phyloP scores from a whole-genome alignment of 2,113 vertebrate genomes.

The Mionectes macconnelli region DNA sequence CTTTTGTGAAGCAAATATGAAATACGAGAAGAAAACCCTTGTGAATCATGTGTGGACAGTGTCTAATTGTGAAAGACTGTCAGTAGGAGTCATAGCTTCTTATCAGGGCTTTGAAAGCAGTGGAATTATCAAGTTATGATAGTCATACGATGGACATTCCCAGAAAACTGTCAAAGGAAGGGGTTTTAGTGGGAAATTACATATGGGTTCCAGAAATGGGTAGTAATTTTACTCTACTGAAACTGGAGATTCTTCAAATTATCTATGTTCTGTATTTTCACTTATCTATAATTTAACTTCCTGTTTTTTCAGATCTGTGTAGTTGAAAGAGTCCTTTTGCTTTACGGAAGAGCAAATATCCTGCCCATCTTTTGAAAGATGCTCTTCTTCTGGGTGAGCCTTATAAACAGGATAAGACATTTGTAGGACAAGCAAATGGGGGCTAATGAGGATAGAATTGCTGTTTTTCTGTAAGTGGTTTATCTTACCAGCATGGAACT shows the following conservation, averaged over 20 bases:
- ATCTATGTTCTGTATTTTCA: background rate
- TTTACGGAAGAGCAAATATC: background rate
- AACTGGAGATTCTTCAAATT: background rate
- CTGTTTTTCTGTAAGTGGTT: background rate
- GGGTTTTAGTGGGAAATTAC: background rate
- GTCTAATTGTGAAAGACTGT: background rate
- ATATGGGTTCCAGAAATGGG: background rate
- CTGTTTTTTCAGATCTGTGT: background rate
- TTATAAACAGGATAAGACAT: background rate
- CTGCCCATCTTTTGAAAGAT: background rate
- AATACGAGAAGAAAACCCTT: background rate
- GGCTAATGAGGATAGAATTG: background rate
- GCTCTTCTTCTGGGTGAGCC: background rate
- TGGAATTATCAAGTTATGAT: background rate
- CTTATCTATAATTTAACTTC: background rate
- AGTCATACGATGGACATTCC: background rate
- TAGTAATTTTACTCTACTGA: background rate
- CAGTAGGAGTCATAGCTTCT: background rate
- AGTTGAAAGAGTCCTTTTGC: background rate
- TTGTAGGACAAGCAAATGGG: background rate
- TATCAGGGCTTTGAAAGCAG: background rate
- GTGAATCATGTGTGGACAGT: background rate
- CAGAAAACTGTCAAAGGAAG: background rate
- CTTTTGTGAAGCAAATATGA: background rate
- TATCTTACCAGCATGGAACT: background rate